phyloP scores from a whole-genome alignment of 2,113 vertebrate species.

The Gopherus flavomarginatus region DNA sequence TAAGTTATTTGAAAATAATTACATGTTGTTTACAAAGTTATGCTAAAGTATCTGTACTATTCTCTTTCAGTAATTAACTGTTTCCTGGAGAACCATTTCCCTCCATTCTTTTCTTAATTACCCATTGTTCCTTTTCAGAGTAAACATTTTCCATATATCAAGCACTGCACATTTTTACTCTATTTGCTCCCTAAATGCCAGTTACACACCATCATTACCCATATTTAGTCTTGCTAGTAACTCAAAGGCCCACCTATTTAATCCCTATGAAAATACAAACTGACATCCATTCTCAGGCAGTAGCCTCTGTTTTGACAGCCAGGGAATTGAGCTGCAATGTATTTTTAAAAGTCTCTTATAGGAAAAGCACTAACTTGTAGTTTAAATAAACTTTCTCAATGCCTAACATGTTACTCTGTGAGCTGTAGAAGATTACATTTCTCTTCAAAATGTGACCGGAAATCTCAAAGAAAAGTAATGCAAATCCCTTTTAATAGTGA shows the following conservation, averaged over 20 bases:
- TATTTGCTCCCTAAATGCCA: background rate
- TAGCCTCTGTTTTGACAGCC: background rate
- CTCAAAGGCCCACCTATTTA: constrained; percentile 1
- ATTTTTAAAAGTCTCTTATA: background rate
- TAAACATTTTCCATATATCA: background rate
- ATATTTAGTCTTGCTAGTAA: background rate
- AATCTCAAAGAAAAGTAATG: background rate
- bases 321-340: background rate
- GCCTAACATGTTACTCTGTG: background rate
- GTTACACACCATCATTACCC: background rate
- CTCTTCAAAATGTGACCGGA: background rate
- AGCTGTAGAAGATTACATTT: background rate
- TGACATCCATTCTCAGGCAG: background rate
- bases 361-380: background rate
- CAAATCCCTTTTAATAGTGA: background rate
- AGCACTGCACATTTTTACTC: background rate
- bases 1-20: background rate
- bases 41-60: background rate
- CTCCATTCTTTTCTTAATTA: background rate
- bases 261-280: background rate
- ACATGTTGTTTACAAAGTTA: background rate
- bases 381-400: constrained; percentile 15
- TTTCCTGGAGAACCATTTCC: background rate
- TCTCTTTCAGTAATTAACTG: background rate
- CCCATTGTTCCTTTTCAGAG: background rate